Percentiles rank a stretch among this genome's conserved stretches.
phyloP scores from a whole-genome alignment of 2,113 vertebrate genomes.

The Jacana jacana region DNA sequence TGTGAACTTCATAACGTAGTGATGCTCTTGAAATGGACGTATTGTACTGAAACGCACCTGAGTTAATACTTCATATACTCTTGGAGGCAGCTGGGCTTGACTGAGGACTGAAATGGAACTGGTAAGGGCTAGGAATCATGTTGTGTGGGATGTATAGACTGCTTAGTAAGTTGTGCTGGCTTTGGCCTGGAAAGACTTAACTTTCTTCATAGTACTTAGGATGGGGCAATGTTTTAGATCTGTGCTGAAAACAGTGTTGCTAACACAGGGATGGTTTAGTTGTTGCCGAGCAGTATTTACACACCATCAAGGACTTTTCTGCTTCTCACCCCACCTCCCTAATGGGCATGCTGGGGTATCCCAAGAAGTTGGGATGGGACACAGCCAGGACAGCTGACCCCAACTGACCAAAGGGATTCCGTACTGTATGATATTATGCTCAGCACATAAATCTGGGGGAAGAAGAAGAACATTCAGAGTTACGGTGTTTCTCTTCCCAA shows the following conservation, averaged over 20 bases:
- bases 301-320: background rate
- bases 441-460: background rate
- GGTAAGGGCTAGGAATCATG: fast-evolving
- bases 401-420: background rate
- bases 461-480: background rate
- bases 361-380: background rate
- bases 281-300: background rate
- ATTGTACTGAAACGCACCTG: background rate
- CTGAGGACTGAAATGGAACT: background rate
- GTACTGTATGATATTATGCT: background rate
- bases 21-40: background rate
- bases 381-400: background rate
- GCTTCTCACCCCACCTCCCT: background rate
- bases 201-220: background rate
- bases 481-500: background rate
- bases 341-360: background rate
- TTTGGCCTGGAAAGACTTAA: background rate
- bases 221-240: background rate
- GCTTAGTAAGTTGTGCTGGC: background rate
- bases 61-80: background rate
- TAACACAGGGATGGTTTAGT: background rate
- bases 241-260: background rate
- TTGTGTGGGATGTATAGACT: background rate
- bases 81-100: background rate
- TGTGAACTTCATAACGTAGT: background rate